Evolutionary conservation across 2,797 vertebrate species (phyloP).

Genomic region (Lutjanus argentimaculatus): DNA sequence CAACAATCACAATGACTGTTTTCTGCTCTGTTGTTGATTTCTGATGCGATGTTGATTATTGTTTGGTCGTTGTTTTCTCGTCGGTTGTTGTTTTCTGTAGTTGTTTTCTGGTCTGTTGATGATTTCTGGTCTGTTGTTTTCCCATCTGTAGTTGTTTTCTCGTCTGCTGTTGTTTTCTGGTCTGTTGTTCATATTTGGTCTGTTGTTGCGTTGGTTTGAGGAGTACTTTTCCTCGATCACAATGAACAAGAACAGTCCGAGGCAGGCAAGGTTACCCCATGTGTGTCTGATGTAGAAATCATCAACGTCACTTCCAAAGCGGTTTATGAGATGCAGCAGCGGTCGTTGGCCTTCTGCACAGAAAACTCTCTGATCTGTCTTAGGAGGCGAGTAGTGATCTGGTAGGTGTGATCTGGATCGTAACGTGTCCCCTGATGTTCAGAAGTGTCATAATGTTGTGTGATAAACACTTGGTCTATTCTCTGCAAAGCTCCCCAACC

Average conservation of each 20-base stretch:
- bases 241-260: conserved; percentile 72
- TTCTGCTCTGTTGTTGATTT: too few species aligned
- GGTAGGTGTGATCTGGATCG: conserved; percentile 68
- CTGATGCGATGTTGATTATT: too few species aligned
- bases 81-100: too few species aligned
- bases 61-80: too few species aligned
- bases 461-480: conserved; percentile 73
- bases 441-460: conserved; percentile 65
- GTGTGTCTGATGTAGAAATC: conserved; percentile 36
- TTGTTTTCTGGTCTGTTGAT: too few species aligned
- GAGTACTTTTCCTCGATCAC: conserved; percentile 52
- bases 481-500: neutral
- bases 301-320: conserved; percentile 41
- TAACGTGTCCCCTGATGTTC: conserved; percentile 39
- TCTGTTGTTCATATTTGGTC: neutral
- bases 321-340: conserved; percentile 51
- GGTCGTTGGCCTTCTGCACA: neutral
- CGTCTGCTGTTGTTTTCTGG: too few species aligned
- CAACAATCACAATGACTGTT: neutral
- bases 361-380: conserved; percentile 68
- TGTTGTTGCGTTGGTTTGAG: conserved; percentile 9
- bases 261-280: conserved; percentile 59
- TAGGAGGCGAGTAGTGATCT: conserved; percentile 62
- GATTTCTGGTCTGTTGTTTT: neutral
- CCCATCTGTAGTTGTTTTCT: neutral